Base-by-base conservation (phyloP, 2,797 vertebrate species). In the Muraenolepis orangiensis region DNA sequence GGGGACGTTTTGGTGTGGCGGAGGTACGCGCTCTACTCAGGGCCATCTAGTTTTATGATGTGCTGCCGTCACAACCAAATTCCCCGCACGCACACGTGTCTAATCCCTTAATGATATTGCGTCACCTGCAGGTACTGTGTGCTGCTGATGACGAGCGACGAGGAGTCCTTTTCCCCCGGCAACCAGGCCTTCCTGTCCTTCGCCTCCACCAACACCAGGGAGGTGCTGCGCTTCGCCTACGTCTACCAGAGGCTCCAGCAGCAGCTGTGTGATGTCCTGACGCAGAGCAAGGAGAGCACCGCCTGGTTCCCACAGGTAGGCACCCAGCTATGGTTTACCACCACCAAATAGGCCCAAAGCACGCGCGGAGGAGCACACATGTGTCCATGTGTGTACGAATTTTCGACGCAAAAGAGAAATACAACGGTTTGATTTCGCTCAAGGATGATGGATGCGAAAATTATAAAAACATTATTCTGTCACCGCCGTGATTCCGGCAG, bases 131-230 rank as follows among this genome's bases (percentile, higher is more conserved):
- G 98, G 91, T 96, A 96, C 91, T 99, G 98, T 0, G 95, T 97
- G 73, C 89, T 98, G 76, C 88, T 99, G 72, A 91, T 98, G 67
- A 97, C 95, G 0, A 84, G 93, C 0, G 95, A 98, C 31, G 93
- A 95, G 0, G 91, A 95, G 51, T 89, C 90, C 46, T 90, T 93
- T 79, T 82, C 88, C 0, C 79, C 86, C 12, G 90, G 94, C 68
- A 96, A 96, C 0, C 93, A 95, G 76, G 93, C 93, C 0, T 99
- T 98, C 84, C 88, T 99, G 72, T 93, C 95, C 0, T 95, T 99
- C 20, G 97, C 97, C 0, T 92, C 95, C 12, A 90, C 94, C 72
- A 98, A 97, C 82, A 91, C 92, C 0, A 96, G 93, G 69, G 97
- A 98, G 74, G 94, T 96, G 0, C 86, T 99, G 74, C 93, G 95